Evolutionary conservation across 2,888 invertebrate genomes (phyloP), one percentile per base, ranked within the genome.

Genomic region (Drosophila ochracea): DNA sequence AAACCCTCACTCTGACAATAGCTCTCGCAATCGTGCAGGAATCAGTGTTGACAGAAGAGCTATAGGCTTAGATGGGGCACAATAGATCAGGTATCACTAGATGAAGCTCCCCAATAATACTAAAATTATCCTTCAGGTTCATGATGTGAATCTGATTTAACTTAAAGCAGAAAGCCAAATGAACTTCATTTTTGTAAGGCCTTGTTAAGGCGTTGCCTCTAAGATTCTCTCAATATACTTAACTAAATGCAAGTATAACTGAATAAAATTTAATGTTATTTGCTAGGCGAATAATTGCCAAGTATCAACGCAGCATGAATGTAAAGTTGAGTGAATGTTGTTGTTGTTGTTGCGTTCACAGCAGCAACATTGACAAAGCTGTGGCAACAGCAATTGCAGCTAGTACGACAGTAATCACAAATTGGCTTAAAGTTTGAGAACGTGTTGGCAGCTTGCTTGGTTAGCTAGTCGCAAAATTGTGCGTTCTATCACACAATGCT

Each of bases 311-410:
- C 21, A 47, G 47, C 21, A 13, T 43, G 21, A 13, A 43, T 13
- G 13, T 7, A 13, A 21, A 21, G 21, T 47, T 47, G 21, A 21
- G 7, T 9, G 21, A 41, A 43, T 63, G 33, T 28, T 28, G 28
- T 28, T 28, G 28, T 39, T 43, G 35, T n/a, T 49, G 31, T 25
- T 43, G 21, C 35, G 39, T 25, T 21, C 58, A 43, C 60, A 57
- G 47, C 63, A 54, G 13, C 43, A 73, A 31, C 55, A 52, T 28
- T 13, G 37, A 28, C 49, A 31, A 39, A 54, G 39, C 43, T 47
- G 4, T 9, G 5, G 33, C 59, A 68, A 19, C 37, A 60, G 16
- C 53, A 67, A 49, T 49, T 37, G 35, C 62, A 49, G 21, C 21
- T 25, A 21, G 47, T 43, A 5, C 11, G n/a, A 11, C n/a, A 41